Conservation (phyloP, 2,797 vertebrate genomes). For the Austrolebias charrua region DNA sequence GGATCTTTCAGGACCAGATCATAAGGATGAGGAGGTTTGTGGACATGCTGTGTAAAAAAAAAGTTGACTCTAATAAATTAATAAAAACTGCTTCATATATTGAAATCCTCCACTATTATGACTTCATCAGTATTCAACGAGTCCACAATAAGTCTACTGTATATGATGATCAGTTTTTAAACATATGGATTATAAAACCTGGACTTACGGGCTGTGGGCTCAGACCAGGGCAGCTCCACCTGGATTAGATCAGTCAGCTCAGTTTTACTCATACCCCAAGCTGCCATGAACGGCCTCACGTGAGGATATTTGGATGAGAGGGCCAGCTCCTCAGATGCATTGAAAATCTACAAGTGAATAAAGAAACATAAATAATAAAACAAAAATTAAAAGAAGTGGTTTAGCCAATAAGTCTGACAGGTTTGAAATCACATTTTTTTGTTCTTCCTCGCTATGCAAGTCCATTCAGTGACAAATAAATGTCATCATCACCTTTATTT, state of each 20-base stretch:
- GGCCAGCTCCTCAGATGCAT: conserved; percentile 80
- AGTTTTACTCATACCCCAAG: conserved; percentile 51
- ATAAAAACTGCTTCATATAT: too few species aligned
- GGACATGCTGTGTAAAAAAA: too few species aligned
- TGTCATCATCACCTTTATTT: too few species aligned
- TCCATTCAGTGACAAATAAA: neutral
- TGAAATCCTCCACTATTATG: too few species aligned
- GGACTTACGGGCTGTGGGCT: conserved; percentile 77
- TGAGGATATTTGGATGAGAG: conserved; percentile 74
- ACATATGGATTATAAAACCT: neutral
- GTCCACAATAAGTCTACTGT: too few species aligned
- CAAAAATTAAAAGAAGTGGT: neutral
- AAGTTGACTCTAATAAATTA: too few species aligned
- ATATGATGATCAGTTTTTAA: too few species aligned
- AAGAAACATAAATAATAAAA: neutral
- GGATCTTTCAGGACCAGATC: too few species aligned
- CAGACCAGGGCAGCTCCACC: conserved; percentile 82
- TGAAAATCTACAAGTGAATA: conserved; percentile 78
- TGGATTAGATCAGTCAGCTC: conserved; percentile 81
- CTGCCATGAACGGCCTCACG: conserved; percentile 81
- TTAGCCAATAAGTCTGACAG: too few species aligned
- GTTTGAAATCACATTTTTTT: neutral
- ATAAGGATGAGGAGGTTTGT: too few species aligned
- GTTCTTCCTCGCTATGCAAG: neutral
- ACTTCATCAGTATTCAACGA: too few species aligned